Conservation (phyloP, 2,797 vertebrate genomes). For the Paramormyrops hopkinsi region DNA sequence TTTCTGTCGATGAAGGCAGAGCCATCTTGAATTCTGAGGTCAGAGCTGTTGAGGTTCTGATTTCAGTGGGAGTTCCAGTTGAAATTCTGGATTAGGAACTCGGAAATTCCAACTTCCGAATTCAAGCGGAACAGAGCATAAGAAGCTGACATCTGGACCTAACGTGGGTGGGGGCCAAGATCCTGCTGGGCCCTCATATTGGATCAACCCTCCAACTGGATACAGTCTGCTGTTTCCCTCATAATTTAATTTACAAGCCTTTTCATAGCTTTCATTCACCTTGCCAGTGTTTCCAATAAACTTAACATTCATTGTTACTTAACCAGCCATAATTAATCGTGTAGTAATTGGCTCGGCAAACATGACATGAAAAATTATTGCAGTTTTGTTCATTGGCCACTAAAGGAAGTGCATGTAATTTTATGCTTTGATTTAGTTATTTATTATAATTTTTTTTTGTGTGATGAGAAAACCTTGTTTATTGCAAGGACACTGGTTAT, state of each 20-base stretch:
- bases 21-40: not conserved
- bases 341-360: not conserved
- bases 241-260: not conserved
- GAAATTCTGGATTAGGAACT: not conserved
- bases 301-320: conserved; percentile 1
- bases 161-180: not conserved
- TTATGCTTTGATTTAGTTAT: not conserved
- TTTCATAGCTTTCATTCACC: not conserved
- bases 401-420: not conserved
- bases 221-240: not conserved
- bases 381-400: not conserved
- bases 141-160: not conserved
- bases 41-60: not conserved
- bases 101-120: not conserved
- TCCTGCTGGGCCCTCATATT: not conserved
- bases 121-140: not conserved
- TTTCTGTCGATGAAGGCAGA: not conserved
- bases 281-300: conserved; percentile 2
- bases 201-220: not conserved
- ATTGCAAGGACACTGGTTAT: not conserved
- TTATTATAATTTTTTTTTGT: not conserved
- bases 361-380: not conserved
- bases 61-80: not conserved
- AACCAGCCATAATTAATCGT: not conserved
- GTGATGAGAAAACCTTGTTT: not conserved